Evolutionary conservation across 30 jellyfish, hydroid and myxozoan genomes (phyloP), one percentile per base, ranked within the genome.

Genomic region (Aurelia aurita): DNA sequence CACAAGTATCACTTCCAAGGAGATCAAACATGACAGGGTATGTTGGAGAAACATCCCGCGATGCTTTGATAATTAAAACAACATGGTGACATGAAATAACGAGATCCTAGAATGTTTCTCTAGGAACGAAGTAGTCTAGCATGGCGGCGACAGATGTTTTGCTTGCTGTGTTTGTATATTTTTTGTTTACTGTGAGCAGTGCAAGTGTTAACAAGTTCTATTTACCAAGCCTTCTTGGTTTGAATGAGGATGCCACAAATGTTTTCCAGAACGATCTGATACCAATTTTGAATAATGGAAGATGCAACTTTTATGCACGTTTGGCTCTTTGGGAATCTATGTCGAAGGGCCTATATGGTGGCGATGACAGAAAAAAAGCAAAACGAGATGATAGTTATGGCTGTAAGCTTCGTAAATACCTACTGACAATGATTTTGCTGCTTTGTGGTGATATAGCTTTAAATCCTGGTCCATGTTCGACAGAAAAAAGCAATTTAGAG

Each of bases 401-500:
- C 34, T 69, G 81, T 69, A 69, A 69, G n/a, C n/a, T n/a, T n/a
- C n/a, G n/a, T n/a, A n/a, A n/a, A 69, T 69, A 69, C 81, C 81
- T 4, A 35, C 81, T 69, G 81, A 69, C 81, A 69, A 69, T 69
- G 81, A 69, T 69, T 69, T 69, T 69, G 81, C 20, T 69, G 69
- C 59, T 54, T 27, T 2, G 86, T 74, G 76, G 71, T n/a, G 46
- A 74, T 55, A 53, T 74, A 74, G 76, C 74, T 74, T 74, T n/a
- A 20, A 74, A 74, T 74, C 86, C 86, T 74, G 86, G 86, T 53
- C 86, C 86, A 74, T 74, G 77, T 74, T 46, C 75, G 74, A 28
- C 86, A 74, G 75, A 19, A 46, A 51, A 74, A 51, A 46, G 58
- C 23, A 27, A 74, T 49, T 74, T 74, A 63, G 76, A 74, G 47